Conservation (phyloP, 2,113 vertebrate genomes). For the Oryzias woworae region DNA sequence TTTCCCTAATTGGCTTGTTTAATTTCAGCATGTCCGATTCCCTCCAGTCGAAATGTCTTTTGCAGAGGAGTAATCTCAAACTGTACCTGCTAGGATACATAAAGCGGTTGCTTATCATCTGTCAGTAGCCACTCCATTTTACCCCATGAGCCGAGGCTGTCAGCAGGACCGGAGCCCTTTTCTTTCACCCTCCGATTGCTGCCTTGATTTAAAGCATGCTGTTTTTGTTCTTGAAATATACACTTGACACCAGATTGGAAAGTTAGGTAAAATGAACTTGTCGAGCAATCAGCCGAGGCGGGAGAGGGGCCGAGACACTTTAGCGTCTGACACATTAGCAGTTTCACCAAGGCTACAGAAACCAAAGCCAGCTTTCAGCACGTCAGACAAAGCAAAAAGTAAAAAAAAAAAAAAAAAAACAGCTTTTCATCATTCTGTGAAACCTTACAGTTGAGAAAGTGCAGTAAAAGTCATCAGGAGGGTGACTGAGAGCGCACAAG, state of each 20-base stretch:
- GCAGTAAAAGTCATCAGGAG: constrained; percentile 50
- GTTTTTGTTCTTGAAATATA: constrained; percentile 36
- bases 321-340: constrained; percentile 56
- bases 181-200: constrained; percentile 12
- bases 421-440: constrained; percentile 57
- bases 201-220: constrained; percentile 41
- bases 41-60: constrained; percentile 47
- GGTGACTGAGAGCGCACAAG: constrained; percentile 47
- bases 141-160: constrained; percentile 12
- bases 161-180: constrained; percentile 11
- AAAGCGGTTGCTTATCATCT: constrained; percentile 31
- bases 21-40: constrained; percentile 63
- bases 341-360: constrained; percentile 68
- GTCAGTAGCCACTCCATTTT: constrained; percentile 25
- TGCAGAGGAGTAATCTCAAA: constrained; percentile 37
- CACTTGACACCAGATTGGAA: constrained; percentile 54
- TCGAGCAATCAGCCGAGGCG: constrained; percentile 54
- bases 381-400: constrained; percentile 33
- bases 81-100: constrained; percentile 1
- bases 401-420: constrained; percentile 32
- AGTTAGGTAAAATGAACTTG: constrained; percentile 62
- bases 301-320: constrained; percentile 44
- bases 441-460: constrained; percentile 43
- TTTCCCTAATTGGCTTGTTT: constrained; percentile 72
- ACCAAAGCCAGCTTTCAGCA: constrained; percentile 66